phyloP scores from a whole-genome alignment of 2,113 vertebrate genomes.

The Sylvilagus bachmani region DNA sequence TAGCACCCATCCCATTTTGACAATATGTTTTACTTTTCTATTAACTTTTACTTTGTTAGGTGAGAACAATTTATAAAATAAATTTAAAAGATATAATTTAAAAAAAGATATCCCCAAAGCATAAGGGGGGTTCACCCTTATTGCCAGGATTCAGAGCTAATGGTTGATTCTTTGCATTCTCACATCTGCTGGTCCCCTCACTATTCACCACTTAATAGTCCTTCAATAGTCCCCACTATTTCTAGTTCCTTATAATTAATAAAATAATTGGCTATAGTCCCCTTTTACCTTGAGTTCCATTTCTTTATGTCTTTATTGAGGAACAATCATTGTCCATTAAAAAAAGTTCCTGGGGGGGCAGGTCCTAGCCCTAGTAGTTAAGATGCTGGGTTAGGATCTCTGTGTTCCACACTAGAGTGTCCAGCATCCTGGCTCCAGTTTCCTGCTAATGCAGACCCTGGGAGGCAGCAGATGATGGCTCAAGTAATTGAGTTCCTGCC shows the following conservation, averaged over 20 bases:
- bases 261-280: not conserved
- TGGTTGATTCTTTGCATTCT: not conserved
- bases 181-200: not conserved
- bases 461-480: too few species aligned
- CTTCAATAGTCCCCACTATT: too few species aligned
- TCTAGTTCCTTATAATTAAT: not conserved
- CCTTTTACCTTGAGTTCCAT: not conserved
- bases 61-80: not conserved
- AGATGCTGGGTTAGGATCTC: too few species aligned
- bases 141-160: not conserved
- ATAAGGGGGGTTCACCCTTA: not conserved
- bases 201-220: too few species aligned
- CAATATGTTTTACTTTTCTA: not conserved
- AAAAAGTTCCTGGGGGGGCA: too few species aligned
- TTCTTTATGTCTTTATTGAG: conserved; percentile 16
- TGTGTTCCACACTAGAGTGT: too few species aligned
- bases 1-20: not conserved
- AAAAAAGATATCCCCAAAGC: not conserved
- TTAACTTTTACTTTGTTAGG: conserved; percentile 44
- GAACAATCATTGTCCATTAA: not conserved
- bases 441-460: too few species aligned
- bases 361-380: too few species aligned
- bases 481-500: too few species aligned
- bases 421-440: too few species aligned
- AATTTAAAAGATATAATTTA: not conserved